Conservation (phyloP, 2,797 vertebrate species). For the Phrynocephalus guinanensis region DNA sequence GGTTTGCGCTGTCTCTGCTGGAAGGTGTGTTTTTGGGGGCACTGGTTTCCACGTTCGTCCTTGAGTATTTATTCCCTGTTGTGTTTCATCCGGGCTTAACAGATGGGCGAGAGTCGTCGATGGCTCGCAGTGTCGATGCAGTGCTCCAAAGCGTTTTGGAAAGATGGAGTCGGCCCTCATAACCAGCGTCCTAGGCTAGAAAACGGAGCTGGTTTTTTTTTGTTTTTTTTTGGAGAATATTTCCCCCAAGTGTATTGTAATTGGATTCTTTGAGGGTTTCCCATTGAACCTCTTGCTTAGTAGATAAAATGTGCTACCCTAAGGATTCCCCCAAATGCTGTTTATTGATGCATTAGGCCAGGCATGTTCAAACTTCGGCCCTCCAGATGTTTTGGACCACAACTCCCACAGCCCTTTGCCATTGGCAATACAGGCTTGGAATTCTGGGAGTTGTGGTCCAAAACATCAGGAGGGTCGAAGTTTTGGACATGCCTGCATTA, state of each 20-base stretch:
- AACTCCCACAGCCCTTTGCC: no score
- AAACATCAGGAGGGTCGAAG: no score
- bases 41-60: conserved; percentile 11
- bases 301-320: not conserved
- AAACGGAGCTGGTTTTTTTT: not conserved
- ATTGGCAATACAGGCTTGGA: no score
- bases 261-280: not conserved
- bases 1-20: conserved; percentile 95
- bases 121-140: not conserved
- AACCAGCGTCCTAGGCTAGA: not conserved
- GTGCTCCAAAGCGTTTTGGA: not conserved
- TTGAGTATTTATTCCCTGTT: not conserved
- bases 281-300: not conserved
- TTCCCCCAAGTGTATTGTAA: not conserved
- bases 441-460: no score
- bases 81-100: not conserved
- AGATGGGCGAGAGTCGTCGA: not conserved
- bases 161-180: not conserved
- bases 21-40: conserved; percentile 85
- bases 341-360: not conserved
- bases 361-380: no score
- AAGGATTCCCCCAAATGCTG: not conserved
- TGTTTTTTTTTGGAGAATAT: not conserved
- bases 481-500: no score
- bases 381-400: no score